phyloP scores from a whole-genome alignment of 2,888 invertebrate species.

The Tachina grossa region DNA sequence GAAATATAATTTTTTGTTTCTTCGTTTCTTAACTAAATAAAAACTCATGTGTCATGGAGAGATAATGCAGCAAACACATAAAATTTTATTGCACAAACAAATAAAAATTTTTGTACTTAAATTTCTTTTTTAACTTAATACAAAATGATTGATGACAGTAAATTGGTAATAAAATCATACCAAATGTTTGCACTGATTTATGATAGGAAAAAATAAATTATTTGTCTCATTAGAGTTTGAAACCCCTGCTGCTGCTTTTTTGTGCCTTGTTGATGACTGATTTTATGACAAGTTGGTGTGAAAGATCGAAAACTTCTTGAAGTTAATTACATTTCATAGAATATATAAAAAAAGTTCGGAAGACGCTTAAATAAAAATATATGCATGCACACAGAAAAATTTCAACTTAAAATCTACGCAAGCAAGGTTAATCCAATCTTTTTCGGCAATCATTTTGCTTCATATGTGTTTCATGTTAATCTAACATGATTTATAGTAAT shows the following conservation, averaged over 20 bases:
- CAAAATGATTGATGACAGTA: conserved; percentile 61
- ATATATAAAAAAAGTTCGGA: background rate
- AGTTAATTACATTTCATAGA: background rate
- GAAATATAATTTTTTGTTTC: conserved; percentile 7
- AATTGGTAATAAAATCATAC: conserved; percentile 39
- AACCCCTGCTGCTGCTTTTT: conserved; percentile 5
- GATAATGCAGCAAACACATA: background rate
- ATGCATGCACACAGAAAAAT: no score
- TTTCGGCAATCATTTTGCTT: no score
- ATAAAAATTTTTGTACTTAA: background rate
- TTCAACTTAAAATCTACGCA: no score
- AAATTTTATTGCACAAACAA: conserved; percentile 11
- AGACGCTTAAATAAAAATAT: no score
- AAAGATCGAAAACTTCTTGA: conserved; percentile 1
- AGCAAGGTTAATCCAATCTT: no score
- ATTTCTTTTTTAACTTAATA: conserved; percentile 15
- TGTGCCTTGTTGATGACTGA: conserved; percentile 63
- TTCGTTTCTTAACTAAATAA: background rate
- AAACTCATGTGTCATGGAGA: conserved; percentile 15
- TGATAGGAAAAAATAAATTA: background rate
- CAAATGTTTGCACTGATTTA: conserved; percentile 41
- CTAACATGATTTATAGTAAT: no score
- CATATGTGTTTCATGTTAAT: no score
- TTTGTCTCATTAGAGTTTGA: conserved; percentile 7
- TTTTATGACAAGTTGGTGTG: conserved; percentile 37